A percentile compares a stretch with the other conserved stretches of the same genome.
Conservation (phyloP, 1,140 invertebrate species). For the Bombus affinis region DNA sequence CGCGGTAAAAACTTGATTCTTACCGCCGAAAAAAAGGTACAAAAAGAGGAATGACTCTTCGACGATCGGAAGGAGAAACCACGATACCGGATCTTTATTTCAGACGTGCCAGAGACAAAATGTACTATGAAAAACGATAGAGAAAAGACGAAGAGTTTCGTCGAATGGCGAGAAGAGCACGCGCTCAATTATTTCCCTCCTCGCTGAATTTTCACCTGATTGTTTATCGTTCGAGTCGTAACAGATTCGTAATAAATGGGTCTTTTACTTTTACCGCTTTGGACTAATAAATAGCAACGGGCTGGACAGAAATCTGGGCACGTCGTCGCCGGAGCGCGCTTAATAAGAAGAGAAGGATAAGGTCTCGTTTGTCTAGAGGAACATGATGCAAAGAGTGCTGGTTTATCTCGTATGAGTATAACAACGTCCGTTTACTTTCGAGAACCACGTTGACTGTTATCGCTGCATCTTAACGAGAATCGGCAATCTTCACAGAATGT, state of each 20-base stretch:
- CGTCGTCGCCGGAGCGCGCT: conserved; percentile 8
- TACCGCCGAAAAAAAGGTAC: background rate
- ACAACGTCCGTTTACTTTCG: conserved; percentile 57
- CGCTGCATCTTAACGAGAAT: conserved; percentile 63
- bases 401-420: conserved; percentile 49
- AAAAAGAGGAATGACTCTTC: background rate
- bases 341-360: conserved; percentile 50
- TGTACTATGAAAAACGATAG: background rate
- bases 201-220: conserved; percentile 20
- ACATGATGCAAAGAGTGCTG: conserved; percentile 50
- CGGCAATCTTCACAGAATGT: conserved; percentile 65
- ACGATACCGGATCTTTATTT: background rate
- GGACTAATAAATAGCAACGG: conserved; percentile 20
- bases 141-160: background rate
- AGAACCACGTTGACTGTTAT: conserved; percentile 50
- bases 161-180: background rate
- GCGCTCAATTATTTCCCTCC: conserved; percentile 22
- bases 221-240: conserved; percentile 21
- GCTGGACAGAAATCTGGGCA: conserved; percentile 44
- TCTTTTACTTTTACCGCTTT: conserved; percentile 39
- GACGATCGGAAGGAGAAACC: background rate
- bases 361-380: conserved; percentile 48
- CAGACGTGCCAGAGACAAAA: background rate
- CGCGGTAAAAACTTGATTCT: conserved; percentile 15
- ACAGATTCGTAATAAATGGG: conserved; percentile 49